These are phyloP conservation scores for Cotesia chilonis DNA, from an alignment of 1,140 invertebrate genomes.

Conservation along the genomic window DNA sequence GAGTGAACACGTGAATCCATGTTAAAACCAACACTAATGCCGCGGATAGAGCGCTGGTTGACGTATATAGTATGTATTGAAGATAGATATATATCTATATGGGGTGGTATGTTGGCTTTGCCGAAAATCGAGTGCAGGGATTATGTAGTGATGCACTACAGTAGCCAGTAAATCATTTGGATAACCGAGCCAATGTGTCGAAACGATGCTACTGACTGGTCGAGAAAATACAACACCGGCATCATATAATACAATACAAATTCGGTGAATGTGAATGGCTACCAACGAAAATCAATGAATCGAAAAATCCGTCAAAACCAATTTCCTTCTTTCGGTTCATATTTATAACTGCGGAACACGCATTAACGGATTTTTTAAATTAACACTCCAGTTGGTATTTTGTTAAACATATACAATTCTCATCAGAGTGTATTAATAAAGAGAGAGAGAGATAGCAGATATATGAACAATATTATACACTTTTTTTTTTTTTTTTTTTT, in stretches of 20 bases:
- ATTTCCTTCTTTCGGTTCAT: too few relatives aligned
- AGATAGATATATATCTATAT: conserved; percentile 18
- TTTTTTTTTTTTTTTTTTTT: too few relatives aligned
- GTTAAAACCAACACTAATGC: conserved; percentile 9
- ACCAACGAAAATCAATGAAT: conserved; percentile 13
- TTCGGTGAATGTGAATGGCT: background rate
- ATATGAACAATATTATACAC: too few relatives aligned
- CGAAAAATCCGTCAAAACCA: background rate
- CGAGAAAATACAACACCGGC: background rate
- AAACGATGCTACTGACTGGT: conserved; percentile 12
- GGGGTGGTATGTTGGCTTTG: conserved; percentile 25
- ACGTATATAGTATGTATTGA: background rate
- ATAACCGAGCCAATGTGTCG: conserved; percentile 28
- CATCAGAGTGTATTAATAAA: too few relatives aligned
- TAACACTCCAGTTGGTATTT: too few relatives aligned
- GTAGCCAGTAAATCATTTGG: conserved; percentile 32
- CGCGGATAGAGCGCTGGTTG: background rate
- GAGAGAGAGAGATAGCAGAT: too few relatives aligned
- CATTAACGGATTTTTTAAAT: too few relatives aligned
- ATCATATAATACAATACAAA: conserved; percentile 15
- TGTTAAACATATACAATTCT: too few relatives aligned
- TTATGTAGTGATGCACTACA: conserved; percentile 36
- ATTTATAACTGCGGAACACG: too few relatives aligned
- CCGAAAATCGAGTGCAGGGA: conserved; percentile 35
- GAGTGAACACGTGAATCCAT: conserved; percentile 1